Evolutionary conservation across 2,797 vertebrate genomes (phyloP), one percentile per base, ranked within the genome.

Genomic region (Pangasius larnaudii): DNA sequence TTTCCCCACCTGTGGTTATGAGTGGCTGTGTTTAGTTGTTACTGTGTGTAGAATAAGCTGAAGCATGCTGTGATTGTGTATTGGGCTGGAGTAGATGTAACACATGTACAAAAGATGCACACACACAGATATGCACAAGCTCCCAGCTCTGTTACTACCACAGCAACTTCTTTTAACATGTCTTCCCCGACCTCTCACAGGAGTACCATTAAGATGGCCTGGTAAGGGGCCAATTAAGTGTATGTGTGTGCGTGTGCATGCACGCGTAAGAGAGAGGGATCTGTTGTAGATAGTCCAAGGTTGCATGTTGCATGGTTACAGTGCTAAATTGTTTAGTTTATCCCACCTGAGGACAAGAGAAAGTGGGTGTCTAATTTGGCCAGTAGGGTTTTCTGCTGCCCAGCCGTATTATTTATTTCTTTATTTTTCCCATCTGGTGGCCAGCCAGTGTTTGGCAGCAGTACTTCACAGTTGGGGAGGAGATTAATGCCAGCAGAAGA

Each of bases 401-500:
- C 71, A 33, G 88, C 46, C n/a, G 22, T 75, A n/a, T 59, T 46
- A 14, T 30, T 72, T 85, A 69, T 42, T 61, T 63, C 24, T 63
- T 53, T 42, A 59, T 69, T 30, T 61, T 88, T 69, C 63, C 75
- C 61, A 82, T 82, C 84, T 74, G 83, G 86, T 75, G 84, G 49
- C 86, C 14, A 19, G 88, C 74, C 78, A 87, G 69, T 63, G 85
- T 90, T 86, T 72, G 92, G 80, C 90, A 90, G 91, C 89, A 39
- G 59, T 85, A 79, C 84, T 88, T 87, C 71, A 87, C 88, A 59
- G 90, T 88, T 88, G 90, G 90, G 84, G 83, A 78, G 86, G 86
- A 87, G 90, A 93, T 91, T 92, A 94, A 89, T 91, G 91, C 89
- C 89, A 88, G 92, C 92, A 90, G 93, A 93, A 91, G 88, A 89